Percentiles rank a stretch among this genome's conserved stretches.
Conservation (phyloP, 2,113 vertebrate species). For the Narcine bancroftii region DNA sequence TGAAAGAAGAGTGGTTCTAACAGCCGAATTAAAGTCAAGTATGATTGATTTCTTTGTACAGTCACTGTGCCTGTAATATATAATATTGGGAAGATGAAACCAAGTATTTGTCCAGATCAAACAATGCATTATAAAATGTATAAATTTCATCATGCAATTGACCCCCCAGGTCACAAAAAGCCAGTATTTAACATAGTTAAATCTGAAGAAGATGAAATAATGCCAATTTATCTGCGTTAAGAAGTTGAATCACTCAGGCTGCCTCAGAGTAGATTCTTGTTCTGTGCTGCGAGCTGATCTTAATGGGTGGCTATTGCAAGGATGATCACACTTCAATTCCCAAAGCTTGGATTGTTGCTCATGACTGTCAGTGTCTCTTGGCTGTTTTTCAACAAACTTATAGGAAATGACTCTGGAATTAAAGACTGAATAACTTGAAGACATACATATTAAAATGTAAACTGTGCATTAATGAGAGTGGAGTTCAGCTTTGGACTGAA, state of each 20-base stretch:
- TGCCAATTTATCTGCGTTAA: background rate
- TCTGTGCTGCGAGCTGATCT: background rate
- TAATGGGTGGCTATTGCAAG: background rate
- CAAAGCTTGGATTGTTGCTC: background rate
- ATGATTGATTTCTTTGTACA: constrained; percentile 49
- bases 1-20: constrained; percentile 48
- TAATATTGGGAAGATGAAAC: constrained; percentile 29
- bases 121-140: background rate
- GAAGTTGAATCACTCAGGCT: background rate
- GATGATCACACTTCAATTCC: background rate
- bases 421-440: background rate
- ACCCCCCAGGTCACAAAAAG: background rate
- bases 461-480: background rate
- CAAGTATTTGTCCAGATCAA: background rate
- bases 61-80: constrained; percentile 48
- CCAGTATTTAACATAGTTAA: background rate
- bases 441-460: background rate
- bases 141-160: background rate
- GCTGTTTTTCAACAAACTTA: too few species aligned
- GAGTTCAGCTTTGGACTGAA: background rate
- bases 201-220: background rate
- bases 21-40: constrained; percentile 43
- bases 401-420: background rate
- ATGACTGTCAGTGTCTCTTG: background rate
- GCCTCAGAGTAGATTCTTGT: background rate